Conservation (phyloP, 2,888 invertebrate genomes). For the Rhingia campestris region DNA sequence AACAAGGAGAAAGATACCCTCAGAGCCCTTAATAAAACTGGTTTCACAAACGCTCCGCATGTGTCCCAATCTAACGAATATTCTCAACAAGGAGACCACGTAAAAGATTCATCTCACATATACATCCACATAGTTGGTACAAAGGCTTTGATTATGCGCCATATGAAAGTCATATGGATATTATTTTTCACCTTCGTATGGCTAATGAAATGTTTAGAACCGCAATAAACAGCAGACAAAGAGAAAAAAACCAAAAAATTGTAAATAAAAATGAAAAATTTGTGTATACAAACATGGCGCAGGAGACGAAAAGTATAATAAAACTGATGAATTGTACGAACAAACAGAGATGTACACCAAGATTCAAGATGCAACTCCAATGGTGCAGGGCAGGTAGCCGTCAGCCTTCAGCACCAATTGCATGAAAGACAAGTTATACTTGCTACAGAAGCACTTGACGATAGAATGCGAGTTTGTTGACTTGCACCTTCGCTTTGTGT, state of each 20-base stretch:
- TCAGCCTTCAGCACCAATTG: neutral
- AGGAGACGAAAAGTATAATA: constrained; percentile 1
- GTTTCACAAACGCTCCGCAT: constrained; percentile 31
- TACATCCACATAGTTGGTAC: neutral
- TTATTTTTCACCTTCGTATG: constrained; percentile 31
- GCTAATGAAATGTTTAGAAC: constrained; percentile 60
- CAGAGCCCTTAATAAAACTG: constrained; percentile 6
- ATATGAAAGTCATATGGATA: constrained; percentile 12
- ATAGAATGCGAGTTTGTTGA: constrained; percentile 15
- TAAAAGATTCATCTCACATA: constrained; percentile 28
- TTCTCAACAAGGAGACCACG: constrained; percentile 20
- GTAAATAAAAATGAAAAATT: constrained; percentile 35
- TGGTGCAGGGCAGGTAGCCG: constrained; percentile 27
- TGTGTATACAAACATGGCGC: constrained; percentile 5
- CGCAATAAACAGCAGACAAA: constrained; percentile 44
- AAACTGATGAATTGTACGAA: constrained; percentile 30
- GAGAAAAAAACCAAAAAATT: neutral
- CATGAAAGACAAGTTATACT: neutral
- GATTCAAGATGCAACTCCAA: neutral
- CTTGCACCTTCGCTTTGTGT: constrained; percentile 24
- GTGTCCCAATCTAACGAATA: constrained; percentile 40
- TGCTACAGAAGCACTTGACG: constrained; percentile 42
- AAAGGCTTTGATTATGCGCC: constrained; percentile 31
- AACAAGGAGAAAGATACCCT: constrained; percentile 18
- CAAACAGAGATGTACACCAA: constrained; percentile 24